phyloP scores from a whole-genome alignment of 2,113 vertebrate species.

The Xyliphius kryptos region DNA sequence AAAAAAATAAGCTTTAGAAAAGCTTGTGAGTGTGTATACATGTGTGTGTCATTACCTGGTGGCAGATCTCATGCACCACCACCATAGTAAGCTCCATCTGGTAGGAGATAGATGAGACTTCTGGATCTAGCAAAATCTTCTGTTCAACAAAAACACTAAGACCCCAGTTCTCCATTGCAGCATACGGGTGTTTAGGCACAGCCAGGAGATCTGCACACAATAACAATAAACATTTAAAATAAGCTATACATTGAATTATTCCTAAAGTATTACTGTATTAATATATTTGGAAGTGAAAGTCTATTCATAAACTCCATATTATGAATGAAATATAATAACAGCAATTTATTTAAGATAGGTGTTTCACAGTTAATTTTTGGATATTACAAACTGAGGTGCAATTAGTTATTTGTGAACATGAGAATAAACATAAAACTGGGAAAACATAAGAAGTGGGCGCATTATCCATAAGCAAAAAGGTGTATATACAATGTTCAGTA shows the following conservation, averaged over 20 bases:
- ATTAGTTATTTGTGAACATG: constrained; percentile 14
- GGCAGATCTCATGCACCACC: constrained; percentile 48
- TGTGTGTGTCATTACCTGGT: constrained; percentile 40
- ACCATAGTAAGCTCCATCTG: constrained; percentile 86
- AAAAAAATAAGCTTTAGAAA: too few species aligned
- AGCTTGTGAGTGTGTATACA: not conserved
- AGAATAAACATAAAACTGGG: too few species aligned
- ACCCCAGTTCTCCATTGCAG: constrained; percentile 90
- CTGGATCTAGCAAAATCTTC: constrained; percentile 82
- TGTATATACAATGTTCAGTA: too few species aligned
- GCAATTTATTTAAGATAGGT: not conserved
- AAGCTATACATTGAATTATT: not conserved
- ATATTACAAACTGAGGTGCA: not conserved
- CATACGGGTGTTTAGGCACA: constrained; percentile 84
- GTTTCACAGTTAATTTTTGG: not conserved
- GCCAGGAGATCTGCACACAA: constrained; percentile 85
- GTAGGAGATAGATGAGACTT: constrained; percentile 81
- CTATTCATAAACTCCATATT: not conserved
- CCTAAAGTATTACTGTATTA: not conserved
- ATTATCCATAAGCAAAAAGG: too few species aligned
- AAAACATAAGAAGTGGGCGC: too few species aligned
- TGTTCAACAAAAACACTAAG: constrained; percentile 86
- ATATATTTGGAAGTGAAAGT: too few species aligned
- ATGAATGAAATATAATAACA: not conserved
- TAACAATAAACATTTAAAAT: too few species aligned